Percentiles rank a stretch among this genome's conserved stretches.
These are phyloP conservation scores for Kryptolebias ocellatus DNA, from an alignment of 2,797 vertebrate species.

Conservation along the genomic window DNA sequence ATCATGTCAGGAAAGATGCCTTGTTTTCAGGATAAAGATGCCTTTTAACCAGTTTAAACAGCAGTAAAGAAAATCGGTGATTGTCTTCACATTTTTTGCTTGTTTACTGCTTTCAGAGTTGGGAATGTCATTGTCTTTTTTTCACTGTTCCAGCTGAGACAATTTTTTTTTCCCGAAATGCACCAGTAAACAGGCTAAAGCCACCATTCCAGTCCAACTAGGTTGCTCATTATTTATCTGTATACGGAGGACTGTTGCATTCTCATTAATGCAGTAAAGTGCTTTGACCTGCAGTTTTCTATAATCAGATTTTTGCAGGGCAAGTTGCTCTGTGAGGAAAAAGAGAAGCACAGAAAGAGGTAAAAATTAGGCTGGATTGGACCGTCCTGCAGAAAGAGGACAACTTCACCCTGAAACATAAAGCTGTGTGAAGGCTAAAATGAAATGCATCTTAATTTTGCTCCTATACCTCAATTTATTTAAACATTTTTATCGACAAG, in stretches of 20 bases:
- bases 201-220: not conserved
- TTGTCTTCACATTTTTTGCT: not conserved
- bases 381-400: slow-evolving; percentile 2
- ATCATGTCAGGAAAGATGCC: slow-evolving; percentile 31
- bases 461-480: slow-evolving; percentile 8
- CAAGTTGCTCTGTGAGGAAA: slow-evolving; percentile 8
- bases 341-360: slow-evolving; percentile 13
- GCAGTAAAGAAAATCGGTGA: not conserved
- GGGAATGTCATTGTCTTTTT: not conserved
- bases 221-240: slow-evolving; percentile 35
- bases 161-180: not conserved
- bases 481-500: too few relatives aligned
- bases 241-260: slow-evolving; percentile 13
- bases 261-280: slow-evolving; percentile 41
- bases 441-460: not conserved
- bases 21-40: slow-evolving; percentile 8
- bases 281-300: slow-evolving; percentile 32
- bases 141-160: not conserved
- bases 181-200: slow-evolving; percentile 7
- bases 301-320: slow-evolving; percentile 29
- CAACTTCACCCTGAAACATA: slow-evolving; percentile 20
- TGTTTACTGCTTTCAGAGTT: not conserved
- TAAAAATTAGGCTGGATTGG: slow-evolving; percentile 26
- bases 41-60: slow-evolving; percentile 10
- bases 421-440: slow-evolving; percentile 16